Base-by-base conservation (phyloP, 2,888 invertebrate species). In the Adineta ricciae region DNA sequence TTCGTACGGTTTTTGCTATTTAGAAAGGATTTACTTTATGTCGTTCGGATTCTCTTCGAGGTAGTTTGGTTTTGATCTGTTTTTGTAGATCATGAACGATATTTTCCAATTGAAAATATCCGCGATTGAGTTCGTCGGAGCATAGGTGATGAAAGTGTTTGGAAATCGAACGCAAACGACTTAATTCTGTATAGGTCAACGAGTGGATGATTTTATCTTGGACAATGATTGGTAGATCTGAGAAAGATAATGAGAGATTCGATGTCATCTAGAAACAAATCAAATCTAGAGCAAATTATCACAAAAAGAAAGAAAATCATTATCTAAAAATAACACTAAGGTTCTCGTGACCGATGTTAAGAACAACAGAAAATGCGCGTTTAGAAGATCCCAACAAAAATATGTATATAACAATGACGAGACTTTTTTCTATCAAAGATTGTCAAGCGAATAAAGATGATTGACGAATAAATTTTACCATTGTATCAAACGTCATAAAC, bases 401-500 rank as follows among this genome's bases (percentile, higher is more conserved):
- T 19, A 9, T 24, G 16, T 27, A 11, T 5, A 64, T 27, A 64
- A 54, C 11, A 56, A 36, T 50, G 19, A 50, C 50, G 1, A 32
- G 32, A 32, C 19, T 64, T 14, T n/a, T n/a, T n/a, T n/a, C n/a
- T 32, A 64, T 64, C 32, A 64, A 16, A 7, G 1, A 8, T 32
- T 36, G n/a, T 64, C 16, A 19, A 64, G 16, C 0, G 7, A 64
- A 64, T 9, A 32, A 32, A 32, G 64, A 64, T 64, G 64, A 64
- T 78, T 41, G 41, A n/a, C 78, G 78, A 78, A 78, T 41, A 19
- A 78, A 41, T 14, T 9, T 78, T 7, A 78, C 1, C 24, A 89
- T 88, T 32, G 88, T 92, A 91, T 99, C 97, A 91, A 97, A 97
- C 0, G 95, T 95, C 7, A 96, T 95, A 92, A 97, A 99, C 88